Evolutionary conservation across 2,113 vertebrate species (phyloP).

Genomic region (Lagenorhynchus albirostris): DNA sequence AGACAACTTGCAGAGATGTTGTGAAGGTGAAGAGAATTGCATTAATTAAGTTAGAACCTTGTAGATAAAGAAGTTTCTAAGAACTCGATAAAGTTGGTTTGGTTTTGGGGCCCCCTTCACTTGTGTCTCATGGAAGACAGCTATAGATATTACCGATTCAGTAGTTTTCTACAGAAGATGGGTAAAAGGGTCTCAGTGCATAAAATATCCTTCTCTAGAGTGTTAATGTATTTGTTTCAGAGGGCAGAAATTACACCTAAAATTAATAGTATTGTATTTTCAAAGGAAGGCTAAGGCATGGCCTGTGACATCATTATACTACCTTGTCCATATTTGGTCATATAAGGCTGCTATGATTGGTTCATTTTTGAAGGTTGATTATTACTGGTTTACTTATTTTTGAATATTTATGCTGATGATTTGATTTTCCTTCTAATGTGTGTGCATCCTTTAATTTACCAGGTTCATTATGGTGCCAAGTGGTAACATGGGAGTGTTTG

Average conservation of each 20-base stretch:
- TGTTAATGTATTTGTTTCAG: background rate
- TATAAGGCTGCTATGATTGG: background rate
- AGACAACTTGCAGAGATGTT: background rate
- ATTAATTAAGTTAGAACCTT: background rate
- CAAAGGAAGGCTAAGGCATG: background rate
- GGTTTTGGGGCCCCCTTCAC: background rate
- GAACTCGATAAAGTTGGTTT: background rate
- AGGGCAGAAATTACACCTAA: background rate
- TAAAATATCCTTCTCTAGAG: background rate
- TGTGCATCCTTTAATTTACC: slow-evolving; percentile 30
- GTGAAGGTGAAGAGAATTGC: too few relatives aligned
- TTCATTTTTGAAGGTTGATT: background rate
- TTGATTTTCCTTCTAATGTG: background rate
- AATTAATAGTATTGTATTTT: background rate
- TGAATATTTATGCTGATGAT: background rate
- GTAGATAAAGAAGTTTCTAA: background rate
- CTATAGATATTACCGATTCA: background rate
- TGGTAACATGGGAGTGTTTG: slow-evolving; percentile 98
- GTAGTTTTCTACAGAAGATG: background rate
- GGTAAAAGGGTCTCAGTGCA: background rate
- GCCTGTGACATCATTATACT: background rate
- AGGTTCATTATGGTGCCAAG: slow-evolving; percentile 95
- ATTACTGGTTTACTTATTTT: background rate
- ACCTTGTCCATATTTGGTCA: background rate
- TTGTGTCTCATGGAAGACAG: background rate